phyloP scores from a whole-genome alignment of 1,140 invertebrate species.

The Mya arenaria region DNA sequence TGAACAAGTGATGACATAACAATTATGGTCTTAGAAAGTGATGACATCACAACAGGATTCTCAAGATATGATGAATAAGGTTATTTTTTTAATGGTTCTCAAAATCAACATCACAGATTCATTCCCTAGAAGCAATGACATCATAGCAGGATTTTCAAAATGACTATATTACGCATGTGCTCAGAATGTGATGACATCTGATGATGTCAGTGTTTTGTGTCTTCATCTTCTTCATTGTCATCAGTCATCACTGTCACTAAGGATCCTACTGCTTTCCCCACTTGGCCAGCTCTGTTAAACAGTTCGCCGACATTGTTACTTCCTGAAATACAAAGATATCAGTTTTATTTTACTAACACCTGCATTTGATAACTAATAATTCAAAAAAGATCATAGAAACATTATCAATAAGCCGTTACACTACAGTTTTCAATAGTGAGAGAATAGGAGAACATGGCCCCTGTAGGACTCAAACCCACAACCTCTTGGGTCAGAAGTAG shows the following conservation, averaged over 20 bases:
- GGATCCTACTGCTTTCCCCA: conserved; percentile 92
- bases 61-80: not conserved
- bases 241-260: conserved; percentile 93
- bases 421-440: not conserved
- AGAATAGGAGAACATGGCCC: not conserved
- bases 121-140: too few species aligned
- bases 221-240: conserved; percentile 66
- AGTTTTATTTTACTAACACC: not conserved
- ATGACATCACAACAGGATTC: not conserved
- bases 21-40: not conserved
- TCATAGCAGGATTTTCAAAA: too few species aligned
- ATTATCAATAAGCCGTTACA: not conserved
- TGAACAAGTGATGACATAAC: too few species aligned
- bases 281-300: conserved; percentile 93
- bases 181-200: conserved; percentile 4
- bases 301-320: conserved; percentile 89
- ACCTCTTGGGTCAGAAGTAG: not conserved
- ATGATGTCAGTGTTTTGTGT: conserved; percentile 34
- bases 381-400: too few species aligned
- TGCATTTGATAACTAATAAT: not conserved
- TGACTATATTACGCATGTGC: too few species aligned
- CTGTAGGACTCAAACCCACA: not conserved
- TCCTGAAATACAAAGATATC: conserved; percentile 72
- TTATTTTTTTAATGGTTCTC: too few species aligned
- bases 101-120: too few species aligned